Percentiles rank a stretch among this genome's conserved stretches.
phyloP scores from a whole-genome alignment of 2,888 invertebrate genomes.

The Lordiphosa fenestrarum region DNA sequence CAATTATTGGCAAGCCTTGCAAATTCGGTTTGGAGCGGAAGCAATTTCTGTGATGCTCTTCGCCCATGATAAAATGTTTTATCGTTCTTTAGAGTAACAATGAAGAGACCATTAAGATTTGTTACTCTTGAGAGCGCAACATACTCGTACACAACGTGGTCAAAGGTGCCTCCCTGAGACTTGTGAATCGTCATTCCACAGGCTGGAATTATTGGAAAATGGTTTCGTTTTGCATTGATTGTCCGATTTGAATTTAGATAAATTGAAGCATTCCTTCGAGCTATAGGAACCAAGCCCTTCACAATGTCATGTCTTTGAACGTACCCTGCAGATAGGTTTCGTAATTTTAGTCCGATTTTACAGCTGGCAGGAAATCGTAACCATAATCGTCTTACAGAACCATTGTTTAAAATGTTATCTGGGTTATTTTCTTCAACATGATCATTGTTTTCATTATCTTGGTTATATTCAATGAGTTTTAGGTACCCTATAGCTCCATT shows the following conservation, averaged over 20 bases:
- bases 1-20: too few species aligned
- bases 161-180: constrained; percentile 60
- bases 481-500: constrained; percentile 66
- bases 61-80: too few species aligned
- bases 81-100: too few species aligned
- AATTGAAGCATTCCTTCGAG: constrained; percentile 29
- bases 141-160: constrained; percentile 50
- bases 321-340: constrained; percentile 4
- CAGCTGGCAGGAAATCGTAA: background rate
- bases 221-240: constrained; percentile 44
- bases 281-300: constrained; percentile 23
- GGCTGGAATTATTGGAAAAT: constrained; percentile 50
- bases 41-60: too few species aligned
- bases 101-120: too few species aligned
- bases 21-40: too few species aligned
- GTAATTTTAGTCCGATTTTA: background rate
- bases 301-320: constrained; percentile 23
- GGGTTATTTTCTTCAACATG: background rate
- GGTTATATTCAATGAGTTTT: constrained; percentile 48
- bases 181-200: constrained; percentile 60
- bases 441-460: constrained; percentile 11
- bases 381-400: background rate
- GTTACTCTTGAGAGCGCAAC: constrained; percentile 51
- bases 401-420: background rate
- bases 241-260: constrained; percentile 33